Percentiles rank a stretch among this genome's conserved stretches.
These are phyloP conservation scores for Ceyx cyanopectus DNA, from an alignment of 2,113 vertebrate species.

Conservation along the genomic window DNA sequence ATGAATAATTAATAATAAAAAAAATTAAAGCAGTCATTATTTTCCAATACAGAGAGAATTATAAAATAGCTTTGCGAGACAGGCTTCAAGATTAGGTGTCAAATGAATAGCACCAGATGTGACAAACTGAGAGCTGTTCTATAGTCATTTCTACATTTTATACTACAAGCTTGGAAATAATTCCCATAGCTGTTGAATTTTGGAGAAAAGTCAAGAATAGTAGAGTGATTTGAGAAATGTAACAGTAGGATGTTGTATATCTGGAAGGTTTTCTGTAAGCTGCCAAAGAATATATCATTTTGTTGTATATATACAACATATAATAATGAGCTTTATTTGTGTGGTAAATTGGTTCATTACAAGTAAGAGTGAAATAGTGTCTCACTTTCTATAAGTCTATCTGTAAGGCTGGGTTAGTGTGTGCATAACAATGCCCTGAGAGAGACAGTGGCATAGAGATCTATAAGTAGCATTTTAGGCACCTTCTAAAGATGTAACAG, in stretches of 20 bases:
- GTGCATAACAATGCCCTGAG: background rate
- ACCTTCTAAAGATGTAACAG: background rate
- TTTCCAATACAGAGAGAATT: background rate
- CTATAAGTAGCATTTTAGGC: background rate
- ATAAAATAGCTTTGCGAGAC: background rate
- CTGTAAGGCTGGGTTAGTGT: background rate
- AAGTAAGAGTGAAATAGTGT: background rate
- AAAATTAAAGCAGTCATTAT: background rate
- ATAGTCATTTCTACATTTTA: background rate
- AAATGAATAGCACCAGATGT: background rate
- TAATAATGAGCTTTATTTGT: background rate
- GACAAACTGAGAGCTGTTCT: background rate
- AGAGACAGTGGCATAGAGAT: background rate
- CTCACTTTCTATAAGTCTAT: background rate
- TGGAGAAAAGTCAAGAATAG: slow-evolving; percentile 26
- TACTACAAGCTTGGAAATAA: background rate
- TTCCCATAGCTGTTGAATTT: background rate
- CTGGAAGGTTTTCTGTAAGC: background rate
- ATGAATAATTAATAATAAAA: background rate
- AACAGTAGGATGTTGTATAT: background rate
- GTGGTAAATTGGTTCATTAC: background rate
- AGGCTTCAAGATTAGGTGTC: background rate
- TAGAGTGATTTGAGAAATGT: background rate
- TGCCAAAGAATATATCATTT: background rate
- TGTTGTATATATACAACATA: background rate